A percentile compares a stretch with the other conserved stretches of the same genome.
Evolutionary conservation across 2,113 vertebrate species (phyloP).

Genomic region (Copsychus sechellarum): DNA sequence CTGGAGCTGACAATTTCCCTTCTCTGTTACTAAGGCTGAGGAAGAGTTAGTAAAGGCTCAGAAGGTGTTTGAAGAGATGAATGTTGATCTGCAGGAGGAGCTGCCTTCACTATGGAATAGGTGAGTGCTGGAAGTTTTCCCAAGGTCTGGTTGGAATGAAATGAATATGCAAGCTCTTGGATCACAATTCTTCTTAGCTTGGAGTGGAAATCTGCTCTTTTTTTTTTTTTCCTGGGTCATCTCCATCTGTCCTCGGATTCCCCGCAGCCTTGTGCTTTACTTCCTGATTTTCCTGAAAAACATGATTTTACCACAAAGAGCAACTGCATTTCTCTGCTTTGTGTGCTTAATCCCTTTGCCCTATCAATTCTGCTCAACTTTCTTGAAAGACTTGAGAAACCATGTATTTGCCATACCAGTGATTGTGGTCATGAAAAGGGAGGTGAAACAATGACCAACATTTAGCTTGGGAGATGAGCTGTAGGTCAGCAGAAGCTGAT

Average conservation of each 20-base stretch:
- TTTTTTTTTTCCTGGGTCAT: background rate
- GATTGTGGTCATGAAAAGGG: background rate
- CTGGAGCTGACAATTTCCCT: background rate
- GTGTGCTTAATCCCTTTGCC: background rate
- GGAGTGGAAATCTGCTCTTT: background rate
- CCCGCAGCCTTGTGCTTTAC: background rate
- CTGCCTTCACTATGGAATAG: conserved; percentile 98
- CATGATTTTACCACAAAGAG: background rate
- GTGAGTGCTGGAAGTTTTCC: conserved; percentile 64
- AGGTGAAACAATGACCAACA: background rate
- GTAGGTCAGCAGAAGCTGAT: background rate
- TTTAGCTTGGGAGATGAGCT: background rate
- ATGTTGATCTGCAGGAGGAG: conserved; percentile 95
- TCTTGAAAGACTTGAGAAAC: background rate
- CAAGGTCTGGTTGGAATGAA: background rate
- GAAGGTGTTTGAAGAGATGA: conserved; percentile 99
- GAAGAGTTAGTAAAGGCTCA: conserved; percentile 95
- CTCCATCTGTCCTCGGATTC: background rate
- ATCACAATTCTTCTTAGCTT: background rate
- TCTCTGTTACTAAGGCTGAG: conserved; percentile 84
- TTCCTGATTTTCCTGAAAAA: background rate
- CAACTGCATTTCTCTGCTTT: background rate
- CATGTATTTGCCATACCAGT: background rate
- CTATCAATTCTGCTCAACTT: background rate
- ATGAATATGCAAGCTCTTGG: background rate